Evolutionary conservation across 1,140 invertebrate genomes (phyloP).

Genomic region (Bombus waltoni): DNA sequence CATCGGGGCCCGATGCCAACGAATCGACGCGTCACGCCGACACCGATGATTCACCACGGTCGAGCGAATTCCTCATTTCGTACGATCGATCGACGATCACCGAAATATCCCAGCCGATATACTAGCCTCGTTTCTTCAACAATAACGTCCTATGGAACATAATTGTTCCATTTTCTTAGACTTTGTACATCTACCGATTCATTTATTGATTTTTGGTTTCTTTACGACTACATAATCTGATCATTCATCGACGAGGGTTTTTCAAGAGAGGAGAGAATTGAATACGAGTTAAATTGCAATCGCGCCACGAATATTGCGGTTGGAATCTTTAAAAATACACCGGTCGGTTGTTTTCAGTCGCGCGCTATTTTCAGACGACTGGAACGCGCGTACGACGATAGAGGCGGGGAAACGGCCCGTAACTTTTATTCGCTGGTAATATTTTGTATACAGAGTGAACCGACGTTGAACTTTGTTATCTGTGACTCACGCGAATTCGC

Average conservation of each 20-base stretch:
- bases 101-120: background rate
- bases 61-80: constrained; percentile 36
- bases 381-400: background rate
- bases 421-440: constrained; percentile 15
- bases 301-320: background rate
- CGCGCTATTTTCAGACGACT: constrained; percentile 17
- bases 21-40: constrained; percentile 43
- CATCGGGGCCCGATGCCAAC: constrained; percentile 46
- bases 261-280: background rate
- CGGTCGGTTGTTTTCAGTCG: constrained; percentile 1
- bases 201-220: background rate
- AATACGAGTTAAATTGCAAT: constrained; percentile 6
- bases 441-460: background rate
- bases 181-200: background rate
- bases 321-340: constrained; percentile 30
- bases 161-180: background rate
- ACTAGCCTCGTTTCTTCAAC: background rate
- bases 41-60: constrained; percentile 54
- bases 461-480: constrained; percentile 5
- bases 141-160: background rate
- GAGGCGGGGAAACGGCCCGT: background rate
- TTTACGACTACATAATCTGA: background rate
- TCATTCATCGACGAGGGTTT: fast-evolving
- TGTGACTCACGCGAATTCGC: constrained; percentile 4
- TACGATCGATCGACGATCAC: background rate